These are phyloP conservation scores for Pangasius krempfi DNA, from an alignment of 2,797 vertebrate genomes.

Conservation along the genomic window DNA sequence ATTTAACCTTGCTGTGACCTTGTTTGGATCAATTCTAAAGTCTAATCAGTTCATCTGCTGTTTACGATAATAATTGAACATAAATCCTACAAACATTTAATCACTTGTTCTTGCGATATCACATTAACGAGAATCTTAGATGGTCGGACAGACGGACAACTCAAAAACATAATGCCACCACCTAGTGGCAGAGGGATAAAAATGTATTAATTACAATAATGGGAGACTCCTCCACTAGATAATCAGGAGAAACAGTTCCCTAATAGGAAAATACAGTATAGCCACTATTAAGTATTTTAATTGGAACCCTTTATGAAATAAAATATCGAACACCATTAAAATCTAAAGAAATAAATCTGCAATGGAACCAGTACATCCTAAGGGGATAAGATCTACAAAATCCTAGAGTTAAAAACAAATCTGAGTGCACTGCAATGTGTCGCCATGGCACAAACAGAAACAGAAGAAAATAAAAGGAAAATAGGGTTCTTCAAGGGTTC, in stretches of 20 bases:
- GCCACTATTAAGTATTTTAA: background rate
- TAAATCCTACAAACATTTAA: background rate
- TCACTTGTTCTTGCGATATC: background rate
- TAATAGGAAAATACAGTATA: background rate
- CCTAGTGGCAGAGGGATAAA: too few relatives aligned
- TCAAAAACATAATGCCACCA: background rate
- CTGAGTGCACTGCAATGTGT: background rate
- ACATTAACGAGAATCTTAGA: background rate
- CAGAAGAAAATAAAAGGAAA: background rate
- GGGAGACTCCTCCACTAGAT: background rate
- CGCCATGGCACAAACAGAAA: background rate
- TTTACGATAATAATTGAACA: background rate
- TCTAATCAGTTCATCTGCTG: background rate
- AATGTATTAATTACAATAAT: background rate
- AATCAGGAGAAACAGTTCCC: background rate
- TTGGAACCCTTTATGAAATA: background rate
- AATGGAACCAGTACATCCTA: background rate
- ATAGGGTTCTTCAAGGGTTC: background rate
- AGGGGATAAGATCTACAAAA: background rate
- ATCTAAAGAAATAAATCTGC: background rate
- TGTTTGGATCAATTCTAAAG: background rate
- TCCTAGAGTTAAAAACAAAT: background rate
- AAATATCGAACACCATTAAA: background rate
- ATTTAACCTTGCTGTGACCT: background rate
- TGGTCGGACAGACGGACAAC: background rate